Base-by-base conservation (phyloP, 2,797 vertebrate genomes). In the Poeciliopsis turneri region DNA sequence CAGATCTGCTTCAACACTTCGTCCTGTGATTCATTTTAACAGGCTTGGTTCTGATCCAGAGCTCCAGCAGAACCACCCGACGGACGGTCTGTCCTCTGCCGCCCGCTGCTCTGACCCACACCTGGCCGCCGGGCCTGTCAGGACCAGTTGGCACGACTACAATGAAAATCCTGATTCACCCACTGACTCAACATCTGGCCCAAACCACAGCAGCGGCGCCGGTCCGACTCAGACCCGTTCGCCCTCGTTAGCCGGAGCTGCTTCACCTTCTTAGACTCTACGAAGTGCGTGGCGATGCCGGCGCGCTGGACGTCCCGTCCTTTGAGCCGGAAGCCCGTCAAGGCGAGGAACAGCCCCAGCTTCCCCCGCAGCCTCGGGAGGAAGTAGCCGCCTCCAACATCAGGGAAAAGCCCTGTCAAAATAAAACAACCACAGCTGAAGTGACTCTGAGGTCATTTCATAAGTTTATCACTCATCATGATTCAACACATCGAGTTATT, bases 351-450 rank as follows among this genome's bases (percentile, higher is more conserved):
- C 81, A 96, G 95, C 4, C 98, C 98, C 77, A 98, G 78, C 91
- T 96, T 97, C 78, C 98, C 98, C 75, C 85, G 89, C 49, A 99
- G 97, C 82, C 97, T 95, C 45, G 98, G 97, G 92, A 99, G 95
- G 90, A 99, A 99, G 91, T 97, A 97, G 41, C 98, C 98, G 41
- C 98, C 98, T 36, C 98, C 98, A 9, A 99, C 98, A 71, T 99
- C 98, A 70, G 98, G 98, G 84, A 99, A 98, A 55, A 99, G 95
- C 41, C 98, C 98, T 99, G 90, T 9, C 89, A 92, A 81, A 84
- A 70, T 5, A 61, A 84, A 81, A 84, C 57, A 23, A 28, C 25
- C 53, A 74, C 36, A 43, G 71, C 16, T 72, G n/a, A 12, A 13
- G 39, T 15, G 39, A 69, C 39, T 12, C 66, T 69, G 39, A 36